Percentiles rank a stretch among this genome's conserved stretches.
Evolutionary conservation across 2,113 vertebrate genomes (phyloP).

Genomic region (Charadrius vociferus): DNA sequence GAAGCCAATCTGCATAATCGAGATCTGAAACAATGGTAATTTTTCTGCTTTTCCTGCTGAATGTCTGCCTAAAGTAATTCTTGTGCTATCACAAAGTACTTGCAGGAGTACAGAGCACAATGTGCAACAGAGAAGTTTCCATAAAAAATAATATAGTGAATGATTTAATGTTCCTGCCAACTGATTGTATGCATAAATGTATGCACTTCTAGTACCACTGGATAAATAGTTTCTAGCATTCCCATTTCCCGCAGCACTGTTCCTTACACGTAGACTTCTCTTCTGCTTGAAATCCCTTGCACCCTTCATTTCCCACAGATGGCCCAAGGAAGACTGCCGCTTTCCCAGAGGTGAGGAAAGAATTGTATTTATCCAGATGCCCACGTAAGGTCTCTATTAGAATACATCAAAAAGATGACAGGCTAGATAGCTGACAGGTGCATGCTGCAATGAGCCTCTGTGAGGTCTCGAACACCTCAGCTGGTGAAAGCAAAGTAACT

Average conservation of each 20-base stretch:
- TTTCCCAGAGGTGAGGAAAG: background rate
- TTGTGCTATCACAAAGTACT: background rate
- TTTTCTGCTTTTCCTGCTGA: background rate
- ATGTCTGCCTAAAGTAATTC: background rate
- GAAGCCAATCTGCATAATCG: slow-evolving; percentile 72
- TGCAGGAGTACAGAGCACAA: background rate
- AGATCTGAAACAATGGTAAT: slow-evolving; percentile 63
- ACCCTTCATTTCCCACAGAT: background rate
- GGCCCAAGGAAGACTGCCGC: background rate
- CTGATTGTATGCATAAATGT: background rate
- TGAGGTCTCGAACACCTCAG: background rate
- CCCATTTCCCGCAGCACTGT: background rate
- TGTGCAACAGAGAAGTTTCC: background rate
- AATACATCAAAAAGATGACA: background rate
- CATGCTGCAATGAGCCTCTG: background rate
- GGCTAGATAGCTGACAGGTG: background rate
- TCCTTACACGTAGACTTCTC: background rate
- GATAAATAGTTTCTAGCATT: background rate
- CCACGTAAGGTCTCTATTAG: background rate
- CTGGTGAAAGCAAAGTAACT: background rate
- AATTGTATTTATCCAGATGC: background rate
- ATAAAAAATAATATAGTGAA: background rate
- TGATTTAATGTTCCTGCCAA: background rate
- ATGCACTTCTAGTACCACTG: background rate
- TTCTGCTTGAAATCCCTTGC: background rate